phyloP scores from a whole-genome alignment of 1,140 invertebrate species.

The Cepaea nemoralis region DNA sequence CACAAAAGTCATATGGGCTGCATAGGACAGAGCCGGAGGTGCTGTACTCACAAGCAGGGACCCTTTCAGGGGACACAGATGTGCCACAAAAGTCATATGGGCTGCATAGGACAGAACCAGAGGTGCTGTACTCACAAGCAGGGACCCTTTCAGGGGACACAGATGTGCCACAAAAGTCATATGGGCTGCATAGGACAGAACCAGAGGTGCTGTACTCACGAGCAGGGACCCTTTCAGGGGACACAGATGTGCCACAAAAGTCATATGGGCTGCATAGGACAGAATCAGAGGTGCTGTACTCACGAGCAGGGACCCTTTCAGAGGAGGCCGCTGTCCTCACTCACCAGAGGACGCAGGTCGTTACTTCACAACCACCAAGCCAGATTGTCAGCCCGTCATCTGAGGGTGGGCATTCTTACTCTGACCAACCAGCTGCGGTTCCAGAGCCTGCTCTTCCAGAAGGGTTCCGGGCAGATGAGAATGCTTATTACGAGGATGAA shows the following conservation, averaged over 20 bases:
- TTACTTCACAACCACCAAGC: constrained; percentile 24
- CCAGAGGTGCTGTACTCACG: constrained; percentile 21
- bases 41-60: constrained; percentile 9
- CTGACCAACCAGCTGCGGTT: constrained; percentile 49
- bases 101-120: background rate
- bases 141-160: background rate
- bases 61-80: background rate
- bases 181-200: background rate
- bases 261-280: background rate
- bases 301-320: constrained; percentile 2
- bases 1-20: too few relatives aligned
- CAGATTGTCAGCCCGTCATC: constrained; percentile 46
- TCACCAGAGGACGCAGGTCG: background rate
- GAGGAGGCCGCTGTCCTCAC: background rate
- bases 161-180: too few relatives aligned
- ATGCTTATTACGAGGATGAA: background rate
- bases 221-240: background rate
- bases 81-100: too few relatives aligned
- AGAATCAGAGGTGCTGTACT: constrained; percentile 23
- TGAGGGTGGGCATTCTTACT: constrained; percentile 41
- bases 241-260: too few relatives aligned
- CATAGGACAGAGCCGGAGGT: constrained; percentile 3
- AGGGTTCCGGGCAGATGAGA: constrained; percentile 40
- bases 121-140: constrained; percentile 18
- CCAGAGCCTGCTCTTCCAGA: constrained; percentile 48